Conservation (phyloP, 1,140 invertebrate species). For the Achatina immaculata region DNA sequence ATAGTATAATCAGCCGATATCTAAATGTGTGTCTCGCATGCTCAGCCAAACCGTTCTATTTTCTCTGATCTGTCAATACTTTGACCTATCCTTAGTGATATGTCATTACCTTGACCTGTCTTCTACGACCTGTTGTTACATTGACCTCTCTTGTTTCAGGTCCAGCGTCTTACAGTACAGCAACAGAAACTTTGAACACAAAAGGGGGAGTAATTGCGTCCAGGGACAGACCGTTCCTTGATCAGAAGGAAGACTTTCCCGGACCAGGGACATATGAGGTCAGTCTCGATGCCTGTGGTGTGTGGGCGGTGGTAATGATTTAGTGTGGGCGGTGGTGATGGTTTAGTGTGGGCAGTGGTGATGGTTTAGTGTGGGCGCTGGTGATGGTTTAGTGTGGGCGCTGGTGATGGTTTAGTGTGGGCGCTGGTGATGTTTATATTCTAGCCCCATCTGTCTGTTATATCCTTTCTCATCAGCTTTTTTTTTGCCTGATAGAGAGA, state of each 20-base stretch:
- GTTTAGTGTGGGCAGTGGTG: not conserved
- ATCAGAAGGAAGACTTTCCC: slow-evolving; percentile 61
- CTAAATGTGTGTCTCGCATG: too few species aligned
- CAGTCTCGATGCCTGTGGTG: slow-evolving; percentile 31
- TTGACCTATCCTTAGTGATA: too few species aligned
- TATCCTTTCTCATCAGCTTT: too few species aligned
- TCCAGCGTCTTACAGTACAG: slow-evolving; percentile 62
- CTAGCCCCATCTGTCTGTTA: too few species aligned
- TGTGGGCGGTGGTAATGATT: not conserved
- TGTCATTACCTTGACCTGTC: too few species aligned
- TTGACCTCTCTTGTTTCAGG: too few species aligned
- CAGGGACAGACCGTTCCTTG: slow-evolving; percentile 62
- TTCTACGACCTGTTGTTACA: too few species aligned
- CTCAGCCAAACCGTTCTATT: too few species aligned
- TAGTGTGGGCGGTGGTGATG: not conserved
- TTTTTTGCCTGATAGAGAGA: too few species aligned
- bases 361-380: not conserved
- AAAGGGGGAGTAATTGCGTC: slow-evolving; percentile 62
- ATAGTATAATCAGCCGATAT: too few species aligned
- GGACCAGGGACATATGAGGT: slow-evolving; percentile 71
- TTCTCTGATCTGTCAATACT: too few species aligned
- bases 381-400: not conserved
- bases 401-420: not conserved
- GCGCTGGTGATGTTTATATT: not conserved
- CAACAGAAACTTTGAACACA: slow-evolving; percentile 21